Base-by-base conservation (phyloP, 1,140 invertebrate species). In the Varroa destructor region DNA sequence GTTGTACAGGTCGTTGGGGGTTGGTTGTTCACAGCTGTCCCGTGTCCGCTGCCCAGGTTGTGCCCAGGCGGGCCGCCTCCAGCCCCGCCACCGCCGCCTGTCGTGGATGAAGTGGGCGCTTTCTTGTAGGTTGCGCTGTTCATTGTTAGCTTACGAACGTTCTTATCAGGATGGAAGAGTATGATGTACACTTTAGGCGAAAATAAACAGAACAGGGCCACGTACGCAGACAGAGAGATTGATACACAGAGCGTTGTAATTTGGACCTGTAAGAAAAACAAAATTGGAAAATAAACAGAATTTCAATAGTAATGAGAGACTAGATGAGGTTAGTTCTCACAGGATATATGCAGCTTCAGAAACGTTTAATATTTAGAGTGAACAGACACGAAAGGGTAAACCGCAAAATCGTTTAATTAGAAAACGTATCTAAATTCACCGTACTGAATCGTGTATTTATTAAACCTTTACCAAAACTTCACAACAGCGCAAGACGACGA, bases 141-240 rank as follows among this genome's bases (percentile, higher is more conserved):
- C 81, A 83, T 82, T 73, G 83, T 83, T 14, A 82, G 78, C 75
- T 86, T 83, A 3, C 83, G 76, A 3, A 84, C 81, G 75, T 84
- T 84, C 75, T 83, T 83, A 72, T 83, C 81, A 25, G 82, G 83
- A 75, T 83, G 81, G 74, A 84, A 83, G 71, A 83, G 75, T 71
- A 83, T 84, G 71, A 84, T 82, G 75, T 82, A 83, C 43, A 83
- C 77, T 75, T 83, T 83, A 58, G 82, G 82, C 5, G 82, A 82
- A 75, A 83, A 83, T 36, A 83, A 79, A 74, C 82, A 83, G 40
- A 81, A 77, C 55, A 84, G 77, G 6, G 81, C 81, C 55, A 83
- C 82, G 56, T 81, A 82, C 57, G 82, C 82, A 42, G 80, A 81
- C 75, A 84, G 77, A 10, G 80, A 82, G 55, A 83, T 83, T 6